Base-by-base conservation (phyloP, 2,113 vertebrate genomes). In the Macrotus californicus region DNA sequence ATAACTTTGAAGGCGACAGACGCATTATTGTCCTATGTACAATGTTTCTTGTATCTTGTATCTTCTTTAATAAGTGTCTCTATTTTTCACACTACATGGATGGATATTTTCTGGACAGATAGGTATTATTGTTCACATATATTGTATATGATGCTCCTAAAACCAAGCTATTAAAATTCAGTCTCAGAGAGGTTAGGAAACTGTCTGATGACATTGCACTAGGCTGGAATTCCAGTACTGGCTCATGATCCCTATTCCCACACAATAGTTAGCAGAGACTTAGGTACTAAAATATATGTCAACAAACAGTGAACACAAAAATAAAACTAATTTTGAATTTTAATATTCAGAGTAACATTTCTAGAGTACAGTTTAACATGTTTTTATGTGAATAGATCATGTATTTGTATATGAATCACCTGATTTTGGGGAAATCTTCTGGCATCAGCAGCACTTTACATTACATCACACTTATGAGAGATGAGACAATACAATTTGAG, bases 401-500 rank as follows among this genome's bases (percentile, higher is more conserved):
- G 41, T 39, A 64, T 72, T 59, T 81, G n/a, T 59, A 26, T 26
- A 48, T 73, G 22, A 94, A 43, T 94, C 89, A 66, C 31, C 36
- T 81, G 59, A 66, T 76, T 92, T 50, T 52, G 41, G 13, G 14
- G 26, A 85, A 96, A 56, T 56, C 21, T 79, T 46, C 75, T 89
- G 34, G 13, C 34, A 26, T 64, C 43, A 67, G 34, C 31, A 77
- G 5, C 14, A 50, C 34, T 39, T 48, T 61, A 21, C 72, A 77
- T 92, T 76, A 66, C 5, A 52, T 76, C 59, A 85, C 16, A 36
- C 39, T 66, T 64, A 48, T 56, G 52, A 91, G 72, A 81, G 19
- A 87, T 56, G 26, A 87, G 39, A 59, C 73, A 46, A 2, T 61
- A 70, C 18, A 95, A 52, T 75, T 75, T 96, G 66, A 97, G 21